Base-by-base conservation (phyloP, 2,888 invertebrate genomes). In the Andrena praecox region DNA sequence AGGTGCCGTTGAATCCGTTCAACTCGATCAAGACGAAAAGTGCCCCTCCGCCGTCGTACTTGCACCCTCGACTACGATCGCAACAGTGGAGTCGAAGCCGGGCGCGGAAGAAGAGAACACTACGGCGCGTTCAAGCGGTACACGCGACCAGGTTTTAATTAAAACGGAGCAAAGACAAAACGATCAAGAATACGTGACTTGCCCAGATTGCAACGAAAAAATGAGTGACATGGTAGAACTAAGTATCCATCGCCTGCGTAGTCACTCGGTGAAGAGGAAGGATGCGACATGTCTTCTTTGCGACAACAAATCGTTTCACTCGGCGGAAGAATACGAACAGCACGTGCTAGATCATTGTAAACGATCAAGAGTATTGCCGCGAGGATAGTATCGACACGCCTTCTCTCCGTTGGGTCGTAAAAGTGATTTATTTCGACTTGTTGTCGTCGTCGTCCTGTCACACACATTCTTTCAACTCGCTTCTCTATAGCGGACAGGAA, bases 271-370 rank as follows among this genome's bases (percentile, higher is more conserved):
- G n/a, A 76, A 78, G n/a, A 67, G 75, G 5, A 79, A 79, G 2
- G 85, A 84, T 2, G 48, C 66, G 7, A 81, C 56, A 8, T 85
- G 84, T 35, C 75, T 81, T 59, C 60, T 78, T 3, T 66, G 81
- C 16, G 84, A 72, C 16, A 66, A 80, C n/a, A 67, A 64, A 4
- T 50, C 62, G 6, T 84, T 78, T 8, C 8, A 42, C 8, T 71
- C 85, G 3, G 2, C 54, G 31, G 84, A 84, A 2, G 80, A 84
- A 6, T 82, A 85, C 35, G 77, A 81, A 16, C 69, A 59, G 6
- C 81, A 84, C 16, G 60, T 76, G 5, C 54, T 76, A 20, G 70
- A 72, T 50, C 78, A 85, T 24, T 77, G 78, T 10, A 84, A 84
- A 69, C 77, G 78, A 27, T 56, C 66, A n/a, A 70, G 64, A 74